These are phyloP conservation scores for Beris chalybata DNA, from an alignment of 2,888 invertebrate species.

Conservation along the genomic window DNA sequence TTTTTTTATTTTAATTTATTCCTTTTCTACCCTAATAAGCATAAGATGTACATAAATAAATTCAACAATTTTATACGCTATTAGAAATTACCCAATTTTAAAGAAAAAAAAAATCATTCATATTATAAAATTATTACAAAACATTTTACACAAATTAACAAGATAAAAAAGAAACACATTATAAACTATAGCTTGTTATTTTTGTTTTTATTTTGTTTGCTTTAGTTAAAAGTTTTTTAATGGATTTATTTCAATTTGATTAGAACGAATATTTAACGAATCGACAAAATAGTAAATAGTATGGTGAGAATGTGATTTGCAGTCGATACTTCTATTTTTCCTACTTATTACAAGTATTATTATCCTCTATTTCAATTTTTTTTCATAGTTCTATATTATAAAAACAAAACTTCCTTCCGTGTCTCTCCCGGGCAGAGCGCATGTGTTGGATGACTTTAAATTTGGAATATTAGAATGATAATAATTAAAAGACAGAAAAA, in stretches of 20 bases:
- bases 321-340: constrained; percentile 36
- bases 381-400: not conserved
- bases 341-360: constrained; percentile 14
- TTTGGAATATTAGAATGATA: no score
- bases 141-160: constrained; percentile 11
- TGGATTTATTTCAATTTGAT: not conserved
- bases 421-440: constrained; percentile 58
- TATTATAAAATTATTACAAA: not conserved
- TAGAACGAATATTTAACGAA: not conserved
- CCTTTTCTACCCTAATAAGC: constrained; percentile 33
- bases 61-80: no score
- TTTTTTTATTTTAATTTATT: constrained; percentile 32
- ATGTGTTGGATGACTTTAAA: constrained; percentile 56
- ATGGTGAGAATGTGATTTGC: constrained; percentile 30
- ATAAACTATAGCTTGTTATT: not conserved
- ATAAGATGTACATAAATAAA: constrained; percentile 45
- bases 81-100: no score
- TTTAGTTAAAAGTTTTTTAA: not conserved
- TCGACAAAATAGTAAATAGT: not conserved
- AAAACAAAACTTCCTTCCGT: constrained; percentile 43
- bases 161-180: constrained; percentile 13
- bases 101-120: no score
- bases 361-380: not conserved
- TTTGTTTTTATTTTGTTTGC: constrained; percentile 17
- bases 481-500: no score